Percentiles rank a stretch among this genome's conserved stretches.
Evolutionary conservation across 1,140 invertebrate species (phyloP).

Genomic region (Drosophila kikkawai): DNA sequence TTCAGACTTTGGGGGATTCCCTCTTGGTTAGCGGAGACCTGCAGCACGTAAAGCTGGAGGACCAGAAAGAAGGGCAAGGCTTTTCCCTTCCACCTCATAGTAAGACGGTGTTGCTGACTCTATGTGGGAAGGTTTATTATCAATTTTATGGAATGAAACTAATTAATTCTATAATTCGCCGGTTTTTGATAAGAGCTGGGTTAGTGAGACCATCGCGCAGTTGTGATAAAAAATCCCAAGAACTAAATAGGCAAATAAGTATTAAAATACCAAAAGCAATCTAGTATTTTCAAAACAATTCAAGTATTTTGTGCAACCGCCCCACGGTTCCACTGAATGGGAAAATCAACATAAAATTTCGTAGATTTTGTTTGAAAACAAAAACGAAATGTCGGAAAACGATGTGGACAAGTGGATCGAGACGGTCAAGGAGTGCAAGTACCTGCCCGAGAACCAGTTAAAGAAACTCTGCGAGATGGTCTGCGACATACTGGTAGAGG

Average conservation of each 20-base stretch:
- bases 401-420: slow-evolving; percentile 98
- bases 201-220: neutral
- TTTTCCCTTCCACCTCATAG: neutral
- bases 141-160: neutral
- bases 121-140: neutral
- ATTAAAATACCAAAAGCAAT: neutral
- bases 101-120: neutral
- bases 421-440: slow-evolving; percentile 97
- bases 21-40: neutral
- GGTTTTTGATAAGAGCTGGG: slow-evolving; percentile 3
- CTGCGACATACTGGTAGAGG: slow-evolving; percentile 95
- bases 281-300: neutral
- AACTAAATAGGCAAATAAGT: no score
- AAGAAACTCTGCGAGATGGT: slow-evolving; percentile 97
- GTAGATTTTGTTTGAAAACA: neutral
- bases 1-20: neutral
- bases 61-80: neutral
- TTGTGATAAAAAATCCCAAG: no score
- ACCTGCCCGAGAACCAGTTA: slow-evolving; percentile 98
- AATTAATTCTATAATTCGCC: neutral
- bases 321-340: neutral
- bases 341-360: neutral
- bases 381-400: slow-evolving; percentile 86
- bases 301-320: neutral
- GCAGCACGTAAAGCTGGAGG: neutral